A percentile compares a stretch with the other conserved stretches of the same genome.
Evolutionary conservation across 1,140 invertebrate genomes (phyloP).

Genomic region (Mamestra configurata): DNA sequence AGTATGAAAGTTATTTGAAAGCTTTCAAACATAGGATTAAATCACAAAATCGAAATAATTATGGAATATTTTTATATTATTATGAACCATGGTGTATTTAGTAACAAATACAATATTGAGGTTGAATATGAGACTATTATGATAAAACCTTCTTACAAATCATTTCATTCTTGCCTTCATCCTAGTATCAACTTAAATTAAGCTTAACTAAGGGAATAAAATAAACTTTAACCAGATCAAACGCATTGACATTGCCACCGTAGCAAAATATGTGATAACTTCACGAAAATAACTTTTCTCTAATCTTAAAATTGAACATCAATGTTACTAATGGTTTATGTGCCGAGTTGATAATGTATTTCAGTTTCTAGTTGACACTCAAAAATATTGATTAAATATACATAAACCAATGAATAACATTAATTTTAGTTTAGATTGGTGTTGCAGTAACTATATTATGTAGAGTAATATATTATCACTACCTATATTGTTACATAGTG

Average conservation of each 20-base stretch:
- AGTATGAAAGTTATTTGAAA: conserved; percentile 6
- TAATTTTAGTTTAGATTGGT: conserved; percentile 42
- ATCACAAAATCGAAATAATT: not conserved
- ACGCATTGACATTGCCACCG: not conserved
- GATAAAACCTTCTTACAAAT: conserved; percentile 3
- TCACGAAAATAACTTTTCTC: conserved; percentile 30
- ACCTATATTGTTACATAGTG: conserved; percentile 40
- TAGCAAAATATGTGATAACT: conserved; percentile 43
- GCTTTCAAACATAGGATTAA: not conserved
- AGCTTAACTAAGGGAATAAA: conserved; percentile 1
- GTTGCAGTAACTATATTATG: conserved; percentile 41
- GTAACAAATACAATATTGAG: not conserved
- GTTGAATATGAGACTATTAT: not conserved
- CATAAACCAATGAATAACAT: conserved; percentile 42
- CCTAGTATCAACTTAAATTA: conserved; percentile 33
- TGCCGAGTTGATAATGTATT: conserved; percentile 19
- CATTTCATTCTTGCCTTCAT: not conserved
- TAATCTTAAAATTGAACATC: conserved; percentile 30
- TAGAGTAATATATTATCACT: conserved; percentile 50
- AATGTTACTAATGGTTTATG: conserved; percentile 41
- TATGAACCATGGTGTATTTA: not conserved
- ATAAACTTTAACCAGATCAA: conserved; percentile 26
- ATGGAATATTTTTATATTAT: conserved; percentile 3
- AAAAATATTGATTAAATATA: conserved; percentile 33
- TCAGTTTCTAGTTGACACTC: conserved; percentile 10